phyloP scores from a whole-genome alignment of 2,888 invertebrate species.

The Spisula subtruncata region DNA sequence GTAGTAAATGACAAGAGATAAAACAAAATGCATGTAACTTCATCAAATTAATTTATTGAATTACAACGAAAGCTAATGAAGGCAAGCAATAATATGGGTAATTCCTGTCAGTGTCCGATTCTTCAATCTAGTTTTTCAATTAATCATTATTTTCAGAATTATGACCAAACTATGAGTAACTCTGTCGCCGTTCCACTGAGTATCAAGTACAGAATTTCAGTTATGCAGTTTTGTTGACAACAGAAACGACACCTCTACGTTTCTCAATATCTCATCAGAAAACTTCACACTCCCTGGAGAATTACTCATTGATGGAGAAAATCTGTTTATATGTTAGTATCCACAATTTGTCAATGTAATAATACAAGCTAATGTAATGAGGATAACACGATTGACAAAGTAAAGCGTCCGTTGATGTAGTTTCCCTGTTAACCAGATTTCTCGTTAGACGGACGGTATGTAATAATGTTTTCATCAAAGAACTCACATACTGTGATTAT shows the following conservation, averaged over 20 bases:
- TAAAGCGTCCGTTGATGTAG: not conserved
- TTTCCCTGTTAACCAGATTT: not conserved
- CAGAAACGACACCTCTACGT: not conserved
- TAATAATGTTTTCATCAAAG: too few relatives aligned
- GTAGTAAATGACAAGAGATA: too few relatives aligned
- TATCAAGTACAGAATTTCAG: not conserved
- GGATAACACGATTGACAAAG: not conserved
- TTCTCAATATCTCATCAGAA: not conserved
- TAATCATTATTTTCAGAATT: not conserved
- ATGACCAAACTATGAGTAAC: not conserved
- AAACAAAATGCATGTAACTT: too few relatives aligned
- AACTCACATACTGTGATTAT: too few relatives aligned
- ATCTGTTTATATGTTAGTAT: slow-evolving; percentile 9
- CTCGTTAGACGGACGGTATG: not conserved
- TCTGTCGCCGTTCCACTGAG: not conserved
- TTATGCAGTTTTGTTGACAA: not conserved
- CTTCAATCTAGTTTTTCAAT: too few relatives aligned
- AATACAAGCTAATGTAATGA: not conserved
- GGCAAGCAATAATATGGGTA: too few relatives aligned
- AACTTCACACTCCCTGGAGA: not conserved
- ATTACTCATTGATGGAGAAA: not conserved
- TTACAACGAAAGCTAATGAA: too few relatives aligned
- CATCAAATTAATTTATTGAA: too few relatives aligned
- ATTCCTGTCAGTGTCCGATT: too few relatives aligned
- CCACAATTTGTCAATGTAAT: not conserved